Base-by-base conservation (phyloP, 2,888 invertebrate genomes). In the Heteromyza rotundicornis region DNA sequence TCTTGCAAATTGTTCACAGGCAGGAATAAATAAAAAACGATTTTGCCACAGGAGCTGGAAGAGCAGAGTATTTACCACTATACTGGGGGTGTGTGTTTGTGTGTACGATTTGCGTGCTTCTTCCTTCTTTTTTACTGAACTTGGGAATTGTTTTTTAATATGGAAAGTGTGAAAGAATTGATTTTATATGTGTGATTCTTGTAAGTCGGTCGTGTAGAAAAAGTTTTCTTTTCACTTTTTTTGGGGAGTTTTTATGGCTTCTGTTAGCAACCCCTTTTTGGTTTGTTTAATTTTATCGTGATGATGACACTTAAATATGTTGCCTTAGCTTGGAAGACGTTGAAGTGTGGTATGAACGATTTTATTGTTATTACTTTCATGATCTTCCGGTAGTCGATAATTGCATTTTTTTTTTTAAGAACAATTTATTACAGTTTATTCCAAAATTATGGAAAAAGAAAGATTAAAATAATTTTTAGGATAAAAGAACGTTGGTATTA, bases 101-200 rank as follows among this genome's bases (percentile, higher is more conserved):
- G 10, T 40, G 40, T n/a, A n/a, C n/a, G n/a, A n/a, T 3, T 47
- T 47, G 47, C 20, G 17, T 47, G 47, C 14, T 40, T n/a, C 40
- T 40, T 14, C 12, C 2, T 68, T 72, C 70, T 70, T 71, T 63
- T 64, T 71, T 76, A 68, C 68, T 74, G 71, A 69, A 68, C 40
- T 63, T 69, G 67, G 63, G 67, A 78, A 79, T 80, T 79, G 71
- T 76, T 80, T 79, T 79, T 79, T 80, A 79, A 80, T 80, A 79
- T 65, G 65, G 66, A 70, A 66, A 70, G 67, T 68, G 68, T 68
- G 69, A 66, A 70, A 61, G 66, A 65, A 68, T 62, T 67, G 63
- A 55, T 68, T 67, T 61, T 59, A 24, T 36, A 47, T 40, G 40
- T n/a, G n/a, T n/a, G n/a, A n/a, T n/a, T n/a, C n/a, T n/a, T n/a